Conservation (phyloP, 2,888 invertebrate species). For the Lasioglossum malachurum region DNA sequence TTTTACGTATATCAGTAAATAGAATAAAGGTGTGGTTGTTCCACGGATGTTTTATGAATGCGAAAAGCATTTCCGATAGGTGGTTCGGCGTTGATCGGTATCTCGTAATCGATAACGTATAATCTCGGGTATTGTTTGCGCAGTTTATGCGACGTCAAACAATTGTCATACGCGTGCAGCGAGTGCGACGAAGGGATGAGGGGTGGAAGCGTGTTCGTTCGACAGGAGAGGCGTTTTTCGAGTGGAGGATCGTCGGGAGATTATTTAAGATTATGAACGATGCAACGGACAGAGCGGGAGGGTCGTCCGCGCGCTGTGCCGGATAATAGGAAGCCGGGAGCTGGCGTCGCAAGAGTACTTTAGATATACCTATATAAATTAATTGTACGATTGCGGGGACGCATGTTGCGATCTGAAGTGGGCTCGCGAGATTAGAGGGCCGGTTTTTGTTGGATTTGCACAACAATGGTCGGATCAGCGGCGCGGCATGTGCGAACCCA, state of each 20-base stretch:
- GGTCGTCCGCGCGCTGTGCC: conserved; percentile 14
- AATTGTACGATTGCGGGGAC: conserved; percentile 79
- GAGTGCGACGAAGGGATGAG: neutral
- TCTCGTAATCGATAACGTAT: neutral
- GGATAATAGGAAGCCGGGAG: conserved; percentile 33
- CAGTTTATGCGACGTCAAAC: conserved; percentile 1
- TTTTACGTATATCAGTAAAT: neutral
- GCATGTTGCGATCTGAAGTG: conserved; percentile 80
- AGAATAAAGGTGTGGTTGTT: neutral
- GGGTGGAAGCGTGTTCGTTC: conserved; percentile 11
- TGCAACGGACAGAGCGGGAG: conserved; percentile 53
- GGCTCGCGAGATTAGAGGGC: conserved; percentile 82
- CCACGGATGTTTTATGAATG: neutral
- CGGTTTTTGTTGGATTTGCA: conserved; percentile 84
- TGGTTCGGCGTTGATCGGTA: neutral
- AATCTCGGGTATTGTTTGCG: neutral
- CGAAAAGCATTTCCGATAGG: neutral
- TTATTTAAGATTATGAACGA: conserved; percentile 70
- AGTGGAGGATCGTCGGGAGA: conserved; percentile 33
- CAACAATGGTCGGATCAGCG: conserved; percentile 83
- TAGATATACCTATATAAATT: conserved; percentile 82
- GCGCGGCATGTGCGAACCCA: conserved; percentile 81
- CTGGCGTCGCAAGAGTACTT: conserved; percentile 73
- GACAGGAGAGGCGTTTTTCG: conserved; percentile 45
- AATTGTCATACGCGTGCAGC: conserved; percentile 11